Base-by-base conservation (phyloP, 2,113 vertebrate species). In the Mus spicilegus region DNA sequence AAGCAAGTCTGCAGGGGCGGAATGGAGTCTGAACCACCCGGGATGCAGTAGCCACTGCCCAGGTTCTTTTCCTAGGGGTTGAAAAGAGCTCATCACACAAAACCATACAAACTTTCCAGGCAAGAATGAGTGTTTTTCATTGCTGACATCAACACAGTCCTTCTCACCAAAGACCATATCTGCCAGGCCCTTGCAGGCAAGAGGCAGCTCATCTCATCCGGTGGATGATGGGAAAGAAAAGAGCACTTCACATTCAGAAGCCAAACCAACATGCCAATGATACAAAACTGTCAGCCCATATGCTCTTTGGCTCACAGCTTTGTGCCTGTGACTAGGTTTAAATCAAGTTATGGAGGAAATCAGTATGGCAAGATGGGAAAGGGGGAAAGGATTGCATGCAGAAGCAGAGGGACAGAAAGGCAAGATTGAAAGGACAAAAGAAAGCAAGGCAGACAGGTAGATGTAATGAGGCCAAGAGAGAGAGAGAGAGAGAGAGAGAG, bases 31-130 rank as follows among this genome's bases (percentile, higher is more conserved):
- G 49, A 63, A 39, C 78, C 7, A 0, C 10, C 22, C 36, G 63
- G n/a, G 82, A 28, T 39, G 10, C 63, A 30, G 12, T 11, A 19
- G 14, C 24, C 30, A 17, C 54, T 12, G 56, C 6, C 30, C 65
- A 39, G 24, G 8, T 28, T 24, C 22, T 51, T 80, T 5, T n/a
- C 46, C 61, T 20, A 7, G 73, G 2, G 26, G 8, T 7, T 1
- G 80, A 30, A 9, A 11, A 61, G 12, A 49, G 78, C 10, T 65
- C 24, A 11, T 12, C 5, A 46, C 72, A 85, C 56, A 95, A 12
- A 1, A 17, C 80, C 22, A 5, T 0, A 1, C 1, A 0, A 28
- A n/a, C 42, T 42, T 72, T 20, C 42, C n/a, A 8, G 5, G 26
- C 46, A 65, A 1, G 22, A 70, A 39, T 26, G 93, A 85, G 80